Percentiles rank a stretch among this genome's conserved stretches.
These are phyloP conservation scores for Xenentodon cancila DNA, from an alignment of 2,797 vertebrate genomes.

Conservation along the genomic window DNA sequence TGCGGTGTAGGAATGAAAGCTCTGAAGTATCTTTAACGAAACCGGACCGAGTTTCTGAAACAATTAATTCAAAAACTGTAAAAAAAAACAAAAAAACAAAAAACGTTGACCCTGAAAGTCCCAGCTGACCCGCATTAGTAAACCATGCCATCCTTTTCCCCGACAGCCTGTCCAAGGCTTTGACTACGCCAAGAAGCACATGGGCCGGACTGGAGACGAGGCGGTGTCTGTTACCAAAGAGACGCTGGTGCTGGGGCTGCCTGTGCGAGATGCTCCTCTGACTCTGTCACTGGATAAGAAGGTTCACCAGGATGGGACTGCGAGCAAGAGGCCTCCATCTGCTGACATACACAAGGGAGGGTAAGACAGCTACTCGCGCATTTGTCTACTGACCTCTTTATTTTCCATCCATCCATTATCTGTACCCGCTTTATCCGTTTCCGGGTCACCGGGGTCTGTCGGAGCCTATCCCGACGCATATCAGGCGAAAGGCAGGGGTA, in stretches of 20 bases:
- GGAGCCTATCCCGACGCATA: no score
- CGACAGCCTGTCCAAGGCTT: constrained; percentile 96
- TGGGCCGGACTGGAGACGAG: constrained; percentile 95
- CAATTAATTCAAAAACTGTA: neutral
- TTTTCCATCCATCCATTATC: no score
- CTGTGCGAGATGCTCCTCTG: constrained; percentile 88
- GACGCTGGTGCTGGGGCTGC: constrained; percentile 90
- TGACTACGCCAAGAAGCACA: constrained; percentile 97
- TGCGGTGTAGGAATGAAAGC: neutral
- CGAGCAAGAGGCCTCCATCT: constrained; percentile 90
- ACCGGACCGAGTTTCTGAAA: neutral
- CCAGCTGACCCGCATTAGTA: neutral
- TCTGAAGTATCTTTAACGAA: neutral
- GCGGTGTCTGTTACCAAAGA: constrained; percentile 92
- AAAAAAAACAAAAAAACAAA: no score
- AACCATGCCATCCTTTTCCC: constrained; percentile 6
- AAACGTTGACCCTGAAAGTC: neutral
- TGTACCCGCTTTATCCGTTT: no score
- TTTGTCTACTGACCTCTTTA: neutral
- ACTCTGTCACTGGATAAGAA: constrained; percentile 91
- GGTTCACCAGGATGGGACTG: constrained; percentile 88
- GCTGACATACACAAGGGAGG: constrained; percentile 92
- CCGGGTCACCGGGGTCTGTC: no score
- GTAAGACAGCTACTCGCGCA: constrained; percentile 70
- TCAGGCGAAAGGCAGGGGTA: no score